These are phyloP conservation scores for Holacanthella duospinosa DNA, from an alignment of 2,888 invertebrate genomes.

Conservation along the genomic window DNA sequence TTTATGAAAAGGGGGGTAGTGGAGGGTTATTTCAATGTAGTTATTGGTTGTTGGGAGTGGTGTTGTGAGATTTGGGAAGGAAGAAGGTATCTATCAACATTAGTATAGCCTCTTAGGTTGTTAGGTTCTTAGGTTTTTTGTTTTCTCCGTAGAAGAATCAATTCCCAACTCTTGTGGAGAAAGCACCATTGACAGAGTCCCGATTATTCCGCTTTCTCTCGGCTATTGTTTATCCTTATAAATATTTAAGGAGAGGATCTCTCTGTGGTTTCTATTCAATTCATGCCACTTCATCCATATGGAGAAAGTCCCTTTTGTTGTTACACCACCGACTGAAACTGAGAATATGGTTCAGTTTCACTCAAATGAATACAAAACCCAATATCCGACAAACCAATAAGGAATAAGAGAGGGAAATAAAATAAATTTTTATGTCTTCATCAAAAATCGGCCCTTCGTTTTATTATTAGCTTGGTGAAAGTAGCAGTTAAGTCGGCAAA, in stretches of 20 bases:
- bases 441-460: neutral
- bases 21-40: no score
- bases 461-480: neutral
- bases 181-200: no score
- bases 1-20: no score
- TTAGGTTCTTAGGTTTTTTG: no score
- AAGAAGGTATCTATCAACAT: no score
- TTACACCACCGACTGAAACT: neutral
- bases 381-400: neutral
- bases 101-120: no score
- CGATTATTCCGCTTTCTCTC: no score
- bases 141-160: no score
- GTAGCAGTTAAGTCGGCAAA: no score
- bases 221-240: slow-evolving; percentile 6
- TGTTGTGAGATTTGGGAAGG: no score
- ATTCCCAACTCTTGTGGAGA: no score
- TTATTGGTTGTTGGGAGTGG: no score
- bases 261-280: neutral
- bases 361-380: neutral
- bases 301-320: slow-evolving; percentile 3
- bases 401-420: neutral
- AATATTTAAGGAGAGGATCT: slow-evolving; percentile 4
- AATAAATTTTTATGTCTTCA: slow-evolving; percentile 2
- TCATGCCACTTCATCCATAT: neutral
- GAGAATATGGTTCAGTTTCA: neutral